Evolutionary conservation across 2,888 invertebrate genomes (phyloP).

Genomic region (Agrochola circellaris): DNA sequence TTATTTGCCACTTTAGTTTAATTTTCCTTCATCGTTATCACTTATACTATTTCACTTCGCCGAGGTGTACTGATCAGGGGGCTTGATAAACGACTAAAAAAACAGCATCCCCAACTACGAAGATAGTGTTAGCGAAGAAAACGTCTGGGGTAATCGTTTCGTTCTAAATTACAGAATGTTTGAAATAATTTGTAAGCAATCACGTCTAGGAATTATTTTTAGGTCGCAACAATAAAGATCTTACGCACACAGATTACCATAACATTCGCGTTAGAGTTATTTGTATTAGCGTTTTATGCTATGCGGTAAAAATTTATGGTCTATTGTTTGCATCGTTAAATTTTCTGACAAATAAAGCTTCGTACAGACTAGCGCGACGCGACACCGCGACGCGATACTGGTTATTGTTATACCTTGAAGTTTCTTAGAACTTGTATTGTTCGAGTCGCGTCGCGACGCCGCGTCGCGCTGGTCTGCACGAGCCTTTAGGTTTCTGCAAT

Average conservation of each 20-base stretch:
- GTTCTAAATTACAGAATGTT: background rate
- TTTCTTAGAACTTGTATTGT: too few species aligned
- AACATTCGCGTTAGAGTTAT: background rate
- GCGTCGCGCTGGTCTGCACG: too few species aligned
- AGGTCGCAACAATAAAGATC: background rate
- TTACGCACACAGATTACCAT: background rate
- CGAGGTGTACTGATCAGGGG: background rate
- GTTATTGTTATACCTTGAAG: too few species aligned
- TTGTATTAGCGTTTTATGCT: background rate
- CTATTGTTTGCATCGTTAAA: slow-evolving; percentile 21
- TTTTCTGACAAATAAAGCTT: background rate
- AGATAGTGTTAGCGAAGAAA: background rate
- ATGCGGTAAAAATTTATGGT: slow-evolving; percentile 1
- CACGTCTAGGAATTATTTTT: background rate
- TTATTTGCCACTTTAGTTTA: background rate
- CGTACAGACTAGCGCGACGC: too few species aligned
- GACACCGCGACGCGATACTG: too few species aligned
- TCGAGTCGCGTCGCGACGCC: too few species aligned
- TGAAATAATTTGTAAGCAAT: background rate
- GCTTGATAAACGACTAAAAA: background rate
- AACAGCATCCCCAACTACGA: background rate
- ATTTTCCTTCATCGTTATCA: background rate
- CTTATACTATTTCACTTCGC: background rate
- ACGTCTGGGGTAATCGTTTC: background rate
- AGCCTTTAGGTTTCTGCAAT: slow-evolving; percentile 1